Evolutionary conservation across 1,140 invertebrate genomes (phyloP), one percentile per base, ranked within the genome.

Genomic region (Pseudomyrmex pallidus): DNA sequence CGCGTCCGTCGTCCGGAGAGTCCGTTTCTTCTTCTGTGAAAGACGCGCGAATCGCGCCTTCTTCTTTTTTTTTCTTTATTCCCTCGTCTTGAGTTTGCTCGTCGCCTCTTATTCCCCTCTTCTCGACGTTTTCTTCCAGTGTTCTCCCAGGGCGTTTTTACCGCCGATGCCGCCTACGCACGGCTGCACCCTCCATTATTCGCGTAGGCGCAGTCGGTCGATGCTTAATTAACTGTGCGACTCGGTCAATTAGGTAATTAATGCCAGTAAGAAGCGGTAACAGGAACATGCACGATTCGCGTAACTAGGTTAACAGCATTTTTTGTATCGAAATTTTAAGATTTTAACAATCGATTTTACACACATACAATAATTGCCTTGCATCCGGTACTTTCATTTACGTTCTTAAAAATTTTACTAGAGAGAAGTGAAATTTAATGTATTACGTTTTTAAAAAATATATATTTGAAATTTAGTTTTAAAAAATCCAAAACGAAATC

Each of bases 241-340:
- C 61, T 88, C 66, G 86, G 74, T 90, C 89, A 85, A 90, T 91
- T 90, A 90, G 87, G 83, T 90, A 87, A 91, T 91, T 90, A 91
- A 90, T 86, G 86, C 73, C 77, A 10, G 10, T 70, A 83, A 62
- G 59, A 82, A 82, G 59, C 48, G 72, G 35, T 59, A 56, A 74
- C 44, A 50, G 54, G 50, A 20, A 66, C 64, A 84, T 66, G 50
- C 7, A 46, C 20, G 17, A 44, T 13, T 67, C 57, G 44, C 13
- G 12, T 85, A 89, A 88, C 62, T 88, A 74, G 86, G 77, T 89
- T 90, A 89, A 48, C 64, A 13, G 57, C 35, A 17, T 35, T 72
- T 7, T 48, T 66, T 2, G 3, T 80, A 61, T 80, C 3, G 35
- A 64, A 48, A 70, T n/a, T 68, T 63, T 48, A 66, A 35, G 44